Percentiles rank a stretch among this genome's conserved stretches.
phyloP scores from a whole-genome alignment of 2,888 invertebrate species.

The Prionchulus punctatus region DNA sequence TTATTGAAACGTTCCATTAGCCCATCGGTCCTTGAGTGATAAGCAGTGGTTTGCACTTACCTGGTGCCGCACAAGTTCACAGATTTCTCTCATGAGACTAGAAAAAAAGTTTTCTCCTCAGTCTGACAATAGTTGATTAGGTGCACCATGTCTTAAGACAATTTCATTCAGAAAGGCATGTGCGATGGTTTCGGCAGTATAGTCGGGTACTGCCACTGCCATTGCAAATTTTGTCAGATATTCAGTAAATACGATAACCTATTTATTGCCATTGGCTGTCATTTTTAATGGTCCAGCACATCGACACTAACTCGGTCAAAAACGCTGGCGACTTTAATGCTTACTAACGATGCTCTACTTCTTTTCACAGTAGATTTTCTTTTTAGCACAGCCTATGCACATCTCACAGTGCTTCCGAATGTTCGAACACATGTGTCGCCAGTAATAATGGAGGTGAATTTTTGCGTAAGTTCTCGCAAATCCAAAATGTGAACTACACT shows the following conservation, averaged over 20 bases:
- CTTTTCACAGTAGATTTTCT: background rate
- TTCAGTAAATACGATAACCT: background rate
- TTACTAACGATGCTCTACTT: background rate
- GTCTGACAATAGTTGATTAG: background rate
- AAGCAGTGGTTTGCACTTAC: background rate
- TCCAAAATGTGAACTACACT: background rate
- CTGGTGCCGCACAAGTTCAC: background rate
- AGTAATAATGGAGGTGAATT: background rate
- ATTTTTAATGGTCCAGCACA: background rate
- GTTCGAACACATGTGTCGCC: background rate
- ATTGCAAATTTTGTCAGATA: background rate
- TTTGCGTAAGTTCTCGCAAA: background rate
- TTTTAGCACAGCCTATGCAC: background rate
- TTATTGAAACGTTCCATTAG: background rate
- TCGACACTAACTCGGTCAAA: background rate
- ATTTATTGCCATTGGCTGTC: background rate
- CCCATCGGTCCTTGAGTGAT: background rate
- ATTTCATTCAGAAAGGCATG: background rate
- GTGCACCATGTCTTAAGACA: background rate
- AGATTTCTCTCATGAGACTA: background rate
- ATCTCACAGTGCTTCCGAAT: background rate
- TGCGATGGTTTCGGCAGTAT: background rate
- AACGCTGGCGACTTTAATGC: background rate
- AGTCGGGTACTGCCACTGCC: background rate
- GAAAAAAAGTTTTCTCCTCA: background rate